Conservation (phyloP, 2,888 invertebrate genomes). For the Sisyra terminalis region DNA sequence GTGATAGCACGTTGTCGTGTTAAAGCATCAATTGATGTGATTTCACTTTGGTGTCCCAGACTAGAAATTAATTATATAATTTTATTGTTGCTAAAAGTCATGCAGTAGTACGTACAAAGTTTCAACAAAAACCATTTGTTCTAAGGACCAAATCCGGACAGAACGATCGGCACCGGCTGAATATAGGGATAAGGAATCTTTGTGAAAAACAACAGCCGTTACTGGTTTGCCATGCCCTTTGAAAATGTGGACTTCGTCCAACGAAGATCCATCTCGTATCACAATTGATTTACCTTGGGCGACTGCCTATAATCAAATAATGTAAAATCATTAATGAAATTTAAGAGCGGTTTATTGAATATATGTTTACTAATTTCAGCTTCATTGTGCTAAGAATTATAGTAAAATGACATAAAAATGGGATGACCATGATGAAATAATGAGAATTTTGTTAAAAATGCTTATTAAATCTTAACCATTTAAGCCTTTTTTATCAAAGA, state of each 20-base stretch:
- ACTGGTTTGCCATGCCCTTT: slow-evolving; percentile 60
- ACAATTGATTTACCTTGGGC: slow-evolving; percentile 53
- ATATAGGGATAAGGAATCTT: slow-evolving; percentile 71
- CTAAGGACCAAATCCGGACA: slow-evolving; percentile 89
- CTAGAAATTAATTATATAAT: slow-evolving; percentile 11
- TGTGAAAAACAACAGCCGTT: slow-evolving; percentile 68
- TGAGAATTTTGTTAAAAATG: too few relatives aligned
- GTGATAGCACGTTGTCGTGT: slow-evolving; percentile 75
- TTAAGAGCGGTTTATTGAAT: too few relatives aligned
- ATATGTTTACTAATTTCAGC: too few relatives aligned
- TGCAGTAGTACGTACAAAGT: slow-evolving; percentile 42
- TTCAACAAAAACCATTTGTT: slow-evolving; percentile 93
- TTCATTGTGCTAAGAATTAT: too few relatives aligned
- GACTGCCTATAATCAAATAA: slow-evolving; percentile 32
- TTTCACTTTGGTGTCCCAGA: slow-evolving; percentile 79
- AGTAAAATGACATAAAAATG: too few relatives aligned
- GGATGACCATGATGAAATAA: too few relatives aligned
- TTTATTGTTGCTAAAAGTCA: background rate
- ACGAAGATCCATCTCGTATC: slow-evolving; percentile 66
- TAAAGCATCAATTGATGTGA: slow-evolving; percentile 78
- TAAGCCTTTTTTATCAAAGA: too few relatives aligned
- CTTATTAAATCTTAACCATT: too few relatives aligned
- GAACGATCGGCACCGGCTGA: slow-evolving; percentile 61
- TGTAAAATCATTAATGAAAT: background rate
- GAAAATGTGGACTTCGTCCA: slow-evolving; percentile 64